phyloP scores from a whole-genome alignment of 2,113 vertebrate genomes.

The Cricetomys ansorgei region DNA sequence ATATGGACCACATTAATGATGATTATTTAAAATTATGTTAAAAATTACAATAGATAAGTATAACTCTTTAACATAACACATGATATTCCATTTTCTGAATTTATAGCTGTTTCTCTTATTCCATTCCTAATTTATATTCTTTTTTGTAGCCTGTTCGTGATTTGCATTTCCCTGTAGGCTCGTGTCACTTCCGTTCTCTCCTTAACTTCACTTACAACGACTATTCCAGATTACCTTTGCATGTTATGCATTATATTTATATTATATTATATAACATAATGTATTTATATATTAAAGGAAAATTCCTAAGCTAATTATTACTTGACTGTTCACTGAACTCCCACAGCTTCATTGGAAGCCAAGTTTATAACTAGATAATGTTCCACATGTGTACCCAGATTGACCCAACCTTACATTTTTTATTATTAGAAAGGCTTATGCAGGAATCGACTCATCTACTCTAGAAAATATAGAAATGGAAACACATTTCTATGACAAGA shows the following conservation, averaged over 20 bases:
- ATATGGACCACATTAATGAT: neutral
- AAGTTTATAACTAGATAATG: conserved; percentile 1
- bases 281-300: neutral
- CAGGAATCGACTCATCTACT: neutral
- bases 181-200: neutral
- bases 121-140: neutral
- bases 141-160: neutral
- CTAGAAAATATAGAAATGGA: neutral
- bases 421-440: neutral
- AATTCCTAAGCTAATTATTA: neutral
- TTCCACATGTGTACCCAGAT: neutral
- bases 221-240: neutral
- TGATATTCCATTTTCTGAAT: neutral
- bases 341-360: neutral
- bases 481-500: neutral
- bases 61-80: neutral
- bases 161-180: neutral
- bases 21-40: conserved; percentile 7
- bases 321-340: neutral
- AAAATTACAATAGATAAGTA: neutral
- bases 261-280: too few species aligned
- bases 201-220: neutral
- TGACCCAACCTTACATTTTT: neutral
- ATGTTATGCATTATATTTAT: too few species aligned
- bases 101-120: neutral